Percentiles rank a stretch among this genome's conserved stretches.
These are phyloP conservation scores for Nomada fucata DNA, from an alignment of 2,888 invertebrate genomes.

Conservation along the genomic window DNA sequence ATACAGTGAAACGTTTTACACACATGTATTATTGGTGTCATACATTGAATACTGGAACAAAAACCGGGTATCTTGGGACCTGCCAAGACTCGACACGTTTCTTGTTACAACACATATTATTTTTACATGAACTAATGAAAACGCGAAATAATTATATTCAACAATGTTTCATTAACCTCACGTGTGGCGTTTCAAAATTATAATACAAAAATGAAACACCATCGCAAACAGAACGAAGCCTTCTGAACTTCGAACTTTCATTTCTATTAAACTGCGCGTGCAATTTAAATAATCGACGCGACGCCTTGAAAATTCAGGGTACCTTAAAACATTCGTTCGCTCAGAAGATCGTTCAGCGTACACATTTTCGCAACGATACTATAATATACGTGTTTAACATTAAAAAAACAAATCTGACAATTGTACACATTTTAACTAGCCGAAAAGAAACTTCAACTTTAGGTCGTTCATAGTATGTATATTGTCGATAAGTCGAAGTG, in stretches of 20 bases:
- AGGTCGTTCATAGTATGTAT: constrained; percentile 19
- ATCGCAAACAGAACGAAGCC: background rate
- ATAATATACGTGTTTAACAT: constrained; percentile 1
- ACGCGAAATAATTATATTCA: background rate
- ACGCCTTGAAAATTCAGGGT: background rate
- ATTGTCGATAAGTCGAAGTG: constrained; percentile 24
- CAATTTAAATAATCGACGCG: constrained; percentile 6
- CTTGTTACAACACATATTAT: no score
- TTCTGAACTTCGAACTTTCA: background rate
- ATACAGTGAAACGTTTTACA: no score
- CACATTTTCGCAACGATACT: background rate
- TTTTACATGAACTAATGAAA: no score
- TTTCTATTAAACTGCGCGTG: background rate
- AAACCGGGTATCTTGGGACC: no score
- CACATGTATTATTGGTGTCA: no score
- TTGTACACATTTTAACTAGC: constrained; percentile 6
- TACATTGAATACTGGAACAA: no score
- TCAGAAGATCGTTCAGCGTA: background rate
- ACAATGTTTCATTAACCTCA: background rate
- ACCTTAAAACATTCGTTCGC: background rate
- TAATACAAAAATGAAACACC: background rate
- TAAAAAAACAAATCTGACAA: constrained; percentile 7
- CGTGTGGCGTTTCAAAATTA: background rate
- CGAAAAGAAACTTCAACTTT: constrained; percentile 18
- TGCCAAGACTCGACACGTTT: no score